Base-by-base conservation (phyloP, 2,888 invertebrate genomes). In the Drosophila demipolita region DNA sequence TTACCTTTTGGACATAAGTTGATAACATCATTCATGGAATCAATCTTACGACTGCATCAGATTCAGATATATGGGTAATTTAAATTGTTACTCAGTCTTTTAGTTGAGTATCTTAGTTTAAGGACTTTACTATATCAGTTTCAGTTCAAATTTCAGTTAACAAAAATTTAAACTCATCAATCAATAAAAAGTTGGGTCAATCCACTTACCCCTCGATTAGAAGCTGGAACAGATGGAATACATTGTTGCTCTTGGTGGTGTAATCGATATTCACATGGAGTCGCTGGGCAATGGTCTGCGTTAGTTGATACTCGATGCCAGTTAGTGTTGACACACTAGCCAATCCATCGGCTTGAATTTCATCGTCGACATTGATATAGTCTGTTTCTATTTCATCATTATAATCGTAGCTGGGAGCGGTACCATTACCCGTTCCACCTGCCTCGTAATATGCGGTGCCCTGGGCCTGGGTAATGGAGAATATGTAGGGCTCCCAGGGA, bases 401-500 rank as follows among this genome's bases (percentile, higher is more conserved):
- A 45, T 40, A 26, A 1, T 55, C 81, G 17, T 89, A 87, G 50
- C 26, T 45, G 1, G 33, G 2, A 8, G n/a, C 49, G 9, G 38
- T 62, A 1, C 45, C 71, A 2, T 65, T 66, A 1, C 12, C 20
- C 11, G 20, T 9, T 26, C n/a, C 50, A 7, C 5, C 63, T 2
- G 63, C 58, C 0, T 57, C 68, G 35, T 70, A 50, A 7, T 77
- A 71, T 0, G 78, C 72, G 1, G 65, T 1, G 9, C 52, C 26
- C 1, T 38, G 38, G 38, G 29, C 29, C 5, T 29, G 29, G 11
- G 20, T 26, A 38, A 29, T 79, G 42, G 73, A 74, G 33, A 91
- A 90, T 8, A 92, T 91, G 65, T 91, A 93, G 0, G 93, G 93
- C 55, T 92, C 92, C 91, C 91, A 92, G 6, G 92, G 80, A 26